Evolutionary conservation across 2,888 invertebrate genomes (phyloP).

Genomic region (Cantharis lateralis): DNA sequence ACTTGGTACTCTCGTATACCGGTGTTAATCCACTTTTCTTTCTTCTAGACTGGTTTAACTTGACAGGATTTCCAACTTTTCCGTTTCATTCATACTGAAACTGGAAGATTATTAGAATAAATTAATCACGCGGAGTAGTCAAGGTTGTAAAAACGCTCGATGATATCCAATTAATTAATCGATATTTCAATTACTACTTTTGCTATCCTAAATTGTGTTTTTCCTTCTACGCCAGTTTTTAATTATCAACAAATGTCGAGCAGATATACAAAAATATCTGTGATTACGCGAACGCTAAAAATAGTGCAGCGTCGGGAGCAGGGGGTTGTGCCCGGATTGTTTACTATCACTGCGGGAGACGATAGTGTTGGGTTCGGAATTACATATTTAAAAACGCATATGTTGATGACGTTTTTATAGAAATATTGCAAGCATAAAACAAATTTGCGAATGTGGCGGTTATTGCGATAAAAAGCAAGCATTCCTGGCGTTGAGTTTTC

Average conservation of each 20-base stretch:
- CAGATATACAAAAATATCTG: background rate
- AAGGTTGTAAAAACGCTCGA: background rate
- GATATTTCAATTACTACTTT: background rate
- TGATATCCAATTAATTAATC: background rate
- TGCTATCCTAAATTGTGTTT: background rate
- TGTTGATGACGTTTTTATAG: constrained; percentile 24
- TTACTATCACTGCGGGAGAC: constrained; percentile 24
- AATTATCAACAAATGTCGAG: background rate
- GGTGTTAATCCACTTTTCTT: constrained; percentile 46
- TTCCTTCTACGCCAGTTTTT: background rate
- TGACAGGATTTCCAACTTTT: constrained; percentile 9
- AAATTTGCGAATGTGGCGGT: constrained; percentile 14
- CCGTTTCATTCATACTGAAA: background rate
- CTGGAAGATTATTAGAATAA: background rate
- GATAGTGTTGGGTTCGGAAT: constrained; percentile 17
- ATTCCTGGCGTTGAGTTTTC: constrained; percentile 1
- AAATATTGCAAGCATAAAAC: constrained; percentile 25
- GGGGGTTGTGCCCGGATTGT: constrained; percentile 18
- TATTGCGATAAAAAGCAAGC: constrained; percentile 12
- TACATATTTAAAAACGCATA: constrained; percentile 18
- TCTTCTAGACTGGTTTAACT: constrained; percentile 40
- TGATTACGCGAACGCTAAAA: background rate
- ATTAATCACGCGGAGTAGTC: background rate
- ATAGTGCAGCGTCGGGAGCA: background rate
- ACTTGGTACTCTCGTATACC: constrained; percentile 33